These are phyloP conservation scores for Protonemura montana DNA, from an alignment of 2,888 invertebrate species.

Conservation along the genomic window DNA sequence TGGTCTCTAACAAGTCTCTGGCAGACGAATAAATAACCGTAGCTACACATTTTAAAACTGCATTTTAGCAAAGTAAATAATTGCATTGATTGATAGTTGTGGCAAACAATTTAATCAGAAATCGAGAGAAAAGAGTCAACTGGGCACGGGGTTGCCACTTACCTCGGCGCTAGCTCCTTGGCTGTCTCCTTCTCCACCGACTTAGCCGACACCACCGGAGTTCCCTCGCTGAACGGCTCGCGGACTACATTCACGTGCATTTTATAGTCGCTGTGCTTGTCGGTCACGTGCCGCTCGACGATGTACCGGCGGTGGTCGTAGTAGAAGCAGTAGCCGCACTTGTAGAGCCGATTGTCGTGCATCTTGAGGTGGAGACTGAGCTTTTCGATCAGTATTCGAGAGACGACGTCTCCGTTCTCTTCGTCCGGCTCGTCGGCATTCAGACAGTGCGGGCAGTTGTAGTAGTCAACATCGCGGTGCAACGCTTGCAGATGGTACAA, in stretches of 20 bases:
- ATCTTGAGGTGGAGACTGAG: slow-evolving; percentile 76
- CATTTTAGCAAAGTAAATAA: too few species aligned
- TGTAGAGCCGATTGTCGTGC: slow-evolving; percentile 76
- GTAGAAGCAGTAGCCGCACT: slow-evolving; percentile 74
- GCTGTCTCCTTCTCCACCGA: background rate
- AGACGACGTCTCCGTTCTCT: slow-evolving; percentile 51
- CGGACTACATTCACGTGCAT: slow-evolving; percentile 61
- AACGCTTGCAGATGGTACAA: slow-evolving; percentile 76
- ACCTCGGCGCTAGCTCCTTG: slow-evolving; percentile 56
- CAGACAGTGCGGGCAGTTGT: slow-evolving; percentile 75
- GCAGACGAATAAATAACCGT: too few species aligned
- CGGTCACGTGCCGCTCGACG: slow-evolving; percentile 72
- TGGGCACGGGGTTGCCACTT: too few species aligned
- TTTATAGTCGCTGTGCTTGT: slow-evolving; percentile 66
- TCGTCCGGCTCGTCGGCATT: slow-evolving; percentile 56
- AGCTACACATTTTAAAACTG: too few species aligned
- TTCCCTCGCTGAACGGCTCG: slow-evolving; percentile 52
- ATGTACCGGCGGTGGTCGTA: slow-evolving; percentile 68
- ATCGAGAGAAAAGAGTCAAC: too few species aligned
- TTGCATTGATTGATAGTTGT: too few species aligned
- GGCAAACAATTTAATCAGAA: too few species aligned
- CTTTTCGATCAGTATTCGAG: slow-evolving; percentile 64
- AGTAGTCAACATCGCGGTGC: slow-evolving; percentile 66
- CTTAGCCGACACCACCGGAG: background rate
- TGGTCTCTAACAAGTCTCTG: too few species aligned